Conservation (phyloP, 1,140 invertebrate species). For the Pseudomyrmex flavicornis region DNA sequence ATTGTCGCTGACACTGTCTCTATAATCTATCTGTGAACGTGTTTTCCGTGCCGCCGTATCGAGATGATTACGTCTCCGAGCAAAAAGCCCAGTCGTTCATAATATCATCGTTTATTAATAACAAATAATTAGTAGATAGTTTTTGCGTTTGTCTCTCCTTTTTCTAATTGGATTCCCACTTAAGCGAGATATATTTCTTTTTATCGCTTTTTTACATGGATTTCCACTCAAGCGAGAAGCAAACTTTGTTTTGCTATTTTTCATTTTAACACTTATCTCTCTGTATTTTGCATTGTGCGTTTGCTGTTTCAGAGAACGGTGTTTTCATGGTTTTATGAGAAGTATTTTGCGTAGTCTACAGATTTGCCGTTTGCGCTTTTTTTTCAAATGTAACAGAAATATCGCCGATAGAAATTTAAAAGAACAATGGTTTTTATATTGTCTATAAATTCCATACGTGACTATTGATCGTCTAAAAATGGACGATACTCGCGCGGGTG, state of each 20-base stretch:
- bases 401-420: not conserved
- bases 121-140: no score
- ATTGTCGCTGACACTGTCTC: slow-evolving; percentile 26
- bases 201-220: no score
- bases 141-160: no score
- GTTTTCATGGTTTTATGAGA: not conserved
- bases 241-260: no score
- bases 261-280: no score
- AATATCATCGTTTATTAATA: no score
- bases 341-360: not conserved
- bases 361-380: not conserved
- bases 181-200: no score
- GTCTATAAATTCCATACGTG: slow-evolving; percentile 31
- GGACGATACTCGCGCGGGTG: slow-evolving; percentile 33
- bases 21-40: slow-evolving; percentile 21
- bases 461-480: slow-evolving; percentile 58
- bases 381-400: not conserved
- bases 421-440: not conserved
- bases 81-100: no score
- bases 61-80: not conserved
- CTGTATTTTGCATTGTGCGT: no score
- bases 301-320: no score
- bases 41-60: not conserved
- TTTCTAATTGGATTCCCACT: no score
- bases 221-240: no score